A percentile compares a stretch with the other conserved stretches of the same genome.
phyloP scores from a whole-genome alignment of 2,113 vertebrate genomes.

The Anoura caudifer region DNA sequence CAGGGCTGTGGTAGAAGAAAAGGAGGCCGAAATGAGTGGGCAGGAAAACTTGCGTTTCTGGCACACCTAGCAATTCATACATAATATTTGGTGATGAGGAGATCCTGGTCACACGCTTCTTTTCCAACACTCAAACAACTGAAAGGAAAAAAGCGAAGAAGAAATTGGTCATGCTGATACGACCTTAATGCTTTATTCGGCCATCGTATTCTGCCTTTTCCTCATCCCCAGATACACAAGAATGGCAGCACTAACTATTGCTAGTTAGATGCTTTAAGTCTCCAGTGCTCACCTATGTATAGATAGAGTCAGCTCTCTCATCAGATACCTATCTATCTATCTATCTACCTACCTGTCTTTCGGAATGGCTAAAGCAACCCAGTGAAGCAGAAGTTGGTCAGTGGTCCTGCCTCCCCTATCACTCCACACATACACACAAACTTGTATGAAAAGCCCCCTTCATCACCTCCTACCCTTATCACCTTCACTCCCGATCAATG shows the following conservation, averaged over 20 bases:
- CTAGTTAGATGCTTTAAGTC: background rate
- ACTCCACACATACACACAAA: background rate
- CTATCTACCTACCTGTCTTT: background rate
- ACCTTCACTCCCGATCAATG: background rate
- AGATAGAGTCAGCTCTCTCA: background rate
- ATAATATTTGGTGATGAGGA: slow-evolving; percentile 46
- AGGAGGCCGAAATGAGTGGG: background rate
- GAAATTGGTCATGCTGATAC: slow-evolving; percentile 54
- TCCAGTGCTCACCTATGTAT: background rate
- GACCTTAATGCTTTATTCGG: slow-evolving; percentile 20
- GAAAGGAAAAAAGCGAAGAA: slow-evolving; percentile 11
- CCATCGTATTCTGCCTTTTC: slow-evolving; percentile 24
- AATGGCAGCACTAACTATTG: slow-evolving; percentile 22
- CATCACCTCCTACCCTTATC: background rate
- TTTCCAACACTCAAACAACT: slow-evolving; percentile 32
- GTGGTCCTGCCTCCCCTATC: background rate
- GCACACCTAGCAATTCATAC: slow-evolving; percentile 37
- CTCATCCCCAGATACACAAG: background rate
- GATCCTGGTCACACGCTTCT: slow-evolving; percentile 23
- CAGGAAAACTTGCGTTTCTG: background rate
- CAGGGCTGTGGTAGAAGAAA: background rate
- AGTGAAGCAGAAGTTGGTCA: background rate
- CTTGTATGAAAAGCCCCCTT: background rate
- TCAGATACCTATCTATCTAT: background rate
- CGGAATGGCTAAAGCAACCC: background rate